Percentiles rank a stretch among this genome's conserved stretches.
Evolutionary conservation across 53 echinoderm and acorn worm genomes (phyloP).

Genomic region (Henricia sp.): DNA sequence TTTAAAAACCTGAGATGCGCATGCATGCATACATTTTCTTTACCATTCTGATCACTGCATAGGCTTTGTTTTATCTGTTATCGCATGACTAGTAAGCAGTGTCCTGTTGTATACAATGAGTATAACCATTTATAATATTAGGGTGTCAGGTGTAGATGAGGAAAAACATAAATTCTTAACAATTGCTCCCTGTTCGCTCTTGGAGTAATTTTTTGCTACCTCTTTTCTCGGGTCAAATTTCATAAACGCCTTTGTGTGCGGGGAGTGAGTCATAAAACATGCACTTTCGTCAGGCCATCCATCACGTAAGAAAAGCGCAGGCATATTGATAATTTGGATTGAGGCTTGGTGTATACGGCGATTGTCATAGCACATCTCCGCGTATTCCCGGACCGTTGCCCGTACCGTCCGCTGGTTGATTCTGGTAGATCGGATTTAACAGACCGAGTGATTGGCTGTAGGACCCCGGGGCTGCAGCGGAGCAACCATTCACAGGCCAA

Average conservation of each 20-base stretch:
- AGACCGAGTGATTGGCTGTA: conserved; percentile 29
- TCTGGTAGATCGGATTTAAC: conserved; percentile 39
- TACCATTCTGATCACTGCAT: too few species aligned
- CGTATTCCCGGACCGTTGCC: neutral
- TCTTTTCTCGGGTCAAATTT: neutral
- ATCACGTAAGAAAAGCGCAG: conserved; percentile 1
- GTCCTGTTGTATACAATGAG: too few species aligned
- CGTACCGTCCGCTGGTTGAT: conserved; percentile 51
- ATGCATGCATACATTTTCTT: too few species aligned
- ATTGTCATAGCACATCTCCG: neutral
- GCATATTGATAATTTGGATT: conserved; percentile 23
- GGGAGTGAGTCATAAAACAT: conserved; percentile 55
- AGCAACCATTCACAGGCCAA: conserved; percentile 43
- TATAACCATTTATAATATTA: too few species aligned
- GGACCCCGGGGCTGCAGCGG: conserved; percentile 29
- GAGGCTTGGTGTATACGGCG: neutral
- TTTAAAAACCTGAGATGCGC: too few species aligned
- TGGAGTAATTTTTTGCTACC: neutral
- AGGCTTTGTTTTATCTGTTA: too few species aligned
- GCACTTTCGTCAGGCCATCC: conserved; percentile 46
- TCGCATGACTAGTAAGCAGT: too few species aligned
- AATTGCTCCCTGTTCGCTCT: too few species aligned
- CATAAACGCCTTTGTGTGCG: conserved; percentile 35
- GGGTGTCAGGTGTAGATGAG: too few species aligned
- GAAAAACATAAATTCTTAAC: too few species aligned